These are phyloP conservation scores for Carterocephalus palaemon DNA, from an alignment of 2,888 invertebrate species.

Conservation along the genomic window DNA sequence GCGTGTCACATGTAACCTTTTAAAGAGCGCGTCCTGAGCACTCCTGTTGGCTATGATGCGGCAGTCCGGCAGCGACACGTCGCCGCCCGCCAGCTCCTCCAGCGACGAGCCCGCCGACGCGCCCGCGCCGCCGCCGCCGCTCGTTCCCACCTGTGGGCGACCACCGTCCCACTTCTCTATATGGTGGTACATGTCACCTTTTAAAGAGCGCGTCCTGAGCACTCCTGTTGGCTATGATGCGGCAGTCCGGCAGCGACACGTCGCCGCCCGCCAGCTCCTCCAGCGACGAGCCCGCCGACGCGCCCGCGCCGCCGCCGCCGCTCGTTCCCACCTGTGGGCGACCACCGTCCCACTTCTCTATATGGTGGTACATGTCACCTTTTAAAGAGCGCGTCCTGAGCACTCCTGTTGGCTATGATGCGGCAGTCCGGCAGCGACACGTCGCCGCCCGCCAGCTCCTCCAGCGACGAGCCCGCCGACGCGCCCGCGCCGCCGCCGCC, in stretches of 20 bases:
- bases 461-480: slow-evolving; percentile 60
- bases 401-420: slow-evolving; percentile 72
- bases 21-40: slow-evolving; percentile 50
- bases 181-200: slow-evolving; percentile 20
- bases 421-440: slow-evolving; percentile 69
- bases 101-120: slow-evolving; percentile 59
- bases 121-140: slow-evolving; percentile 33
- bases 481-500: slow-evolving; percentile 36
- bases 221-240: slow-evolving; percentile 72
- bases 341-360: too few species aligned
- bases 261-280: slow-evolving; percentile 61
- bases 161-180: too few species aligned
- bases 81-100: slow-evolving; percentile 58
- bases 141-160: slow-evolving; percentile 42
- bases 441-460: slow-evolving; percentile 59
- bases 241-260: slow-evolving; percentile 68
- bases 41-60: slow-evolving; percentile 73
- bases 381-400: slow-evolving; percentile 46
- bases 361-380: slow-evolving; percentile 15
- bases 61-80: slow-evolving; percentile 68
- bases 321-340: slow-evolving; percentile 41
- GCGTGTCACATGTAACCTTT: slow-evolving; percentile 24
- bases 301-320: slow-evolving; percentile 35
- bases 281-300: slow-evolving; percentile 58
- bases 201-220: slow-evolving; percentile 49